Evolutionary conservation across 2,888 invertebrate genomes (phyloP).

Genomic region (Tiliacea aurago): DNA sequence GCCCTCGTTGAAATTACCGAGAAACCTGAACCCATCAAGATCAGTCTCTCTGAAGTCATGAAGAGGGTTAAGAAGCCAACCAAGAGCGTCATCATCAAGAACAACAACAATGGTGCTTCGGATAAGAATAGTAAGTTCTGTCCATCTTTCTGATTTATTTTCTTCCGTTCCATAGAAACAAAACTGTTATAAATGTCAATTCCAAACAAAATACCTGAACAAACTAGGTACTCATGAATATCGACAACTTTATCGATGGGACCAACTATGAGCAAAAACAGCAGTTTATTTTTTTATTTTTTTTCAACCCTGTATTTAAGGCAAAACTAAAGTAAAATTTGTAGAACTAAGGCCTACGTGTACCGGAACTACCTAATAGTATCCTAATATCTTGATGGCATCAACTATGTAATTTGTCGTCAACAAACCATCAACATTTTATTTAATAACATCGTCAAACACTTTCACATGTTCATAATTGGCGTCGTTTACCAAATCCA

Average conservation of each 20-base stretch:
- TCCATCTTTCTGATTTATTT: neutral
- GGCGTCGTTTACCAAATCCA: slow-evolving; percentile 49
- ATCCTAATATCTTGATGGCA: neutral
- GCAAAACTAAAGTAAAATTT: neutral
- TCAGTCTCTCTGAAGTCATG: slow-evolving; percentile 93
- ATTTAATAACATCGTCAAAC: slow-evolving; percentile 40
- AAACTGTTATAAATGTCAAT: too few species aligned
- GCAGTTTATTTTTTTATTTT: too few species aligned
- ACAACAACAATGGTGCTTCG: slow-evolving; percentile 83
- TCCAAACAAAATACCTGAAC: too few species aligned
- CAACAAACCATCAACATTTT: slow-evolving; percentile 11
- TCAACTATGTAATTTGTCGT: slow-evolving; percentile 38
- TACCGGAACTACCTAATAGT: slow-evolving; percentile 8
- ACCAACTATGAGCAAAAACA: too few species aligned
- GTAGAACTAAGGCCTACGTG: neutral
- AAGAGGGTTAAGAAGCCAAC: slow-evolving; percentile 92
- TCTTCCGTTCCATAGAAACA: neutral
- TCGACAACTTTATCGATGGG: too few species aligned
- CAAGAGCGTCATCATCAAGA: slow-evolving; percentile 90
- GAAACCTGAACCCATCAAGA: slow-evolving; percentile 94
- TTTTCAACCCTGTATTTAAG: too few species aligned
- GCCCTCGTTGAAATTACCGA: slow-evolving; percentile 90
- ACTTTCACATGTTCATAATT: slow-evolving; percentile 65
- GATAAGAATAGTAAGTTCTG: slow-evolving; percentile 92
- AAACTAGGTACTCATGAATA: too few species aligned